These are phyloP conservation scores for Formicarius rufipectus DNA, from an alignment of 2,113 vertebrate species.

Conservation along the genomic window DNA sequence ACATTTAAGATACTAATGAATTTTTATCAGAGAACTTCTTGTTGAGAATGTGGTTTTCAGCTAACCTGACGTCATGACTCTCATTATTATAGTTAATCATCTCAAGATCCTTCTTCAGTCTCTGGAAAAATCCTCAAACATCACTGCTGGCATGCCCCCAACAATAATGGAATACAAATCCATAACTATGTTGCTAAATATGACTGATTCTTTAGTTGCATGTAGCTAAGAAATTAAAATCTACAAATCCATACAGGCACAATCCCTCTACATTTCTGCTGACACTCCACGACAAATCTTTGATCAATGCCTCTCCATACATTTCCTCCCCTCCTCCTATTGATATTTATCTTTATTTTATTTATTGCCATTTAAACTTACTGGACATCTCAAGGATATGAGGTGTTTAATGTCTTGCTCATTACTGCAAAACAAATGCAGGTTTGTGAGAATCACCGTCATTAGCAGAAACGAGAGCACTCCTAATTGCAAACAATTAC, in stretches of 20 bases:
- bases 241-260: not conserved
- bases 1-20: not conserved
- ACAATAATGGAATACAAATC: not conserved
- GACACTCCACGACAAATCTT: accelerated
- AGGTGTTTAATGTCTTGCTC: not conserved
- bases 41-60: not conserved
- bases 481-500: slow-evolving; percentile 22
- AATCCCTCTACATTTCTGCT: not conserved
- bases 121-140: not conserved
- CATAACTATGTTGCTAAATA: not conserved
- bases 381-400: not conserved
- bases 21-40: not conserved
- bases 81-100: not conserved
- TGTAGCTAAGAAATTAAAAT: not conserved
- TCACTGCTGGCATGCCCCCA: not conserved
- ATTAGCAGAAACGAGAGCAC: not conserved
- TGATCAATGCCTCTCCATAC: not conserved
- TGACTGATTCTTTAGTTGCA: not conserved
- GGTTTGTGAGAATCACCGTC: not conserved
- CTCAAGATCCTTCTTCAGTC: not conserved
- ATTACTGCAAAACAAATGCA: slow-evolving; percentile 22
- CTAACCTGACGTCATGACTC: not conserved
- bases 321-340: not conserved
- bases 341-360: not conserved
- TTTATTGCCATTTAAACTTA: not conserved